Conservation (phyloP, 2,888 invertebrate genomes). For the Philaethria dido region DNA sequence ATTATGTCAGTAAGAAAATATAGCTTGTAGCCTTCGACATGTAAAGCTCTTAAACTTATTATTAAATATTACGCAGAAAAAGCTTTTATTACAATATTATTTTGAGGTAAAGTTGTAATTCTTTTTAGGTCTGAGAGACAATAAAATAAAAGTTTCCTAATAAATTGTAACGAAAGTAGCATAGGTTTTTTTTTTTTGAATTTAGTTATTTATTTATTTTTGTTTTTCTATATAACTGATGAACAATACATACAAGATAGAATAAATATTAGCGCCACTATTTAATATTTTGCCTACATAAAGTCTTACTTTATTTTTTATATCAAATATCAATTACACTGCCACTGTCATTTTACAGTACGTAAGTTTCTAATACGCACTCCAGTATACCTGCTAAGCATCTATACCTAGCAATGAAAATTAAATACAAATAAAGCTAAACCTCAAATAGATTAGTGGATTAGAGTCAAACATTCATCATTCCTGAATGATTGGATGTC, state of each 20-base stretch:
- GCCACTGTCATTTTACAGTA: neutral
- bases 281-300: too few relatives aligned
- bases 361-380: neutral
- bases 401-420: neutral
- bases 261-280: too few relatives aligned
- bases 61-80: neutral
- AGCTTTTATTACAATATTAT: neutral
- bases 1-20: conserved; percentile 33
- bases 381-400: neutral
- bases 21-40: neutral
- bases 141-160: neutral
- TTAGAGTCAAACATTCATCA: conserved; percentile 37
- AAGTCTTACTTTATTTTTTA: neutral
- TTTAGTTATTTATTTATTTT: neutral
- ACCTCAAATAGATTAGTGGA: conserved; percentile 25
- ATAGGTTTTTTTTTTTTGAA: too few relatives aligned
- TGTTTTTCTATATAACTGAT: neutral
- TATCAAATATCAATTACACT: too few relatives aligned
- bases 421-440: conserved; percentile 21
- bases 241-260: neutral
- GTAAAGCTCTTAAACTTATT: neutral
- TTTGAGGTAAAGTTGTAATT: neutral
- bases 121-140: neutral
- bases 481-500: conserved; percentile 37
- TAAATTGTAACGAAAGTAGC: neutral